Evolutionary conservation across 2,797 vertebrate genomes (phyloP).

Genomic region (Periparus ater): DNA sequence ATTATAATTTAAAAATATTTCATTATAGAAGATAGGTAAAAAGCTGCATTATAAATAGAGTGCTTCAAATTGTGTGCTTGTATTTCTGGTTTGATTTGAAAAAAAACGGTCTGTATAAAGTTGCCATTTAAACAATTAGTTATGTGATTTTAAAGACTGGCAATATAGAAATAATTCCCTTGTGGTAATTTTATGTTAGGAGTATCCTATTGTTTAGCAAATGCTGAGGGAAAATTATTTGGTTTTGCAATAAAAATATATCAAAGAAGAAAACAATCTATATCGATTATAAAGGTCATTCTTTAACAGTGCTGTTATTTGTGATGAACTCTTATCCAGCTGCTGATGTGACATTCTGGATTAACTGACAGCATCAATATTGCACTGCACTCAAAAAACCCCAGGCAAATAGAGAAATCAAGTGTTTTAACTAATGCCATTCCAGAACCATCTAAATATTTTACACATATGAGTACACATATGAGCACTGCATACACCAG

Average conservation of each 20-base stretch:
- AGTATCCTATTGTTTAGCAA: slow-evolving; percentile 14
- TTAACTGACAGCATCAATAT: background rate
- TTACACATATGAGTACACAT: background rate
- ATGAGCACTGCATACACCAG: background rate
- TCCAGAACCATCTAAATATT: background rate
- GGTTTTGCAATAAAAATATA: background rate
- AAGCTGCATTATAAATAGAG: slow-evolving; percentile 10
- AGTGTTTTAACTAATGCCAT: background rate
- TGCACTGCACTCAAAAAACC: background rate
- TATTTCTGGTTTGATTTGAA: background rate
- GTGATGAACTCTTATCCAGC: background rate
- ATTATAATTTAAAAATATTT: background rate
- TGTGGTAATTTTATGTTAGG: background rate
- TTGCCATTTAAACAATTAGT: background rate
- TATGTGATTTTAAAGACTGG: slow-evolving; percentile 10
- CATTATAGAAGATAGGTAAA: background rate
- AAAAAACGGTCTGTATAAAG: background rate
- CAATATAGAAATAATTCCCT: background rate
- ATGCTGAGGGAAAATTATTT: background rate
- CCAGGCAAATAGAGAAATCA: background rate
- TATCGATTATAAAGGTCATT: background rate
- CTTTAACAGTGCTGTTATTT: background rate
- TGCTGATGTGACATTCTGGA: background rate
- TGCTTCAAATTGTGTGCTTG: background rate
- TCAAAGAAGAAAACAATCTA: background rate